phyloP scores from a whole-genome alignment of 2,888 invertebrate genomes.

The Parnassius smintheus region DNA sequence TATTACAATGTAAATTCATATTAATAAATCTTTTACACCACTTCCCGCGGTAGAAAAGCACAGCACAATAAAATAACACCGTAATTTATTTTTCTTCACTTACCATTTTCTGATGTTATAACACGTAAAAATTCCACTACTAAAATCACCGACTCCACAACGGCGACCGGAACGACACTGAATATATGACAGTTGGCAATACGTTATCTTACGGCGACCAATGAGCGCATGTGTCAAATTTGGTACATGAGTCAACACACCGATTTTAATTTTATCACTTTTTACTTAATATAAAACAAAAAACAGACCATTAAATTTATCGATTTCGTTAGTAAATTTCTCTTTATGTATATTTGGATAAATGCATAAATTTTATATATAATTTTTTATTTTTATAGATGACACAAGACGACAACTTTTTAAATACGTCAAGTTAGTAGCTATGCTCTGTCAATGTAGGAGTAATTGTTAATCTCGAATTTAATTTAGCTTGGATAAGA shows the following conservation, averaged over 20 bases:
- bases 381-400: conserved; percentile 22
- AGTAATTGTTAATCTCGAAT: conserved; percentile 39
- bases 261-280: conserved; percentile 38
- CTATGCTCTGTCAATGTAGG: conserved; percentile 36
- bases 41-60: conserved; percentile 47
- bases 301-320: not conserved
- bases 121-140: conserved; percentile 78
- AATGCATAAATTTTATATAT: conserved; percentile 5
- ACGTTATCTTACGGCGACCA: conserved; percentile 61
- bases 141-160: conserved; percentile 77
- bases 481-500: conserved; percentile 43
- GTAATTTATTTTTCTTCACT: conserved; percentile 67
- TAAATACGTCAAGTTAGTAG: conserved; percentile 47
- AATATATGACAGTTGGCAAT: conserved; percentile 69
- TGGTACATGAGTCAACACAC: conserved; percentile 52
- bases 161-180: conserved; percentile 80
- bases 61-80: conserved; percentile 58
- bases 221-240: conserved; percentile 79
- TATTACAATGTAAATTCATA: conserved; percentile 56
- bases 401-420: conserved; percentile 55
- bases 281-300: conserved; percentile 5
- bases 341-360: not conserved
- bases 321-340: not conserved
- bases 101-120: conserved; percentile 80
- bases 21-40: conserved; percentile 43